Evolutionary conservation across 2,113 vertebrate species (phyloP).

Genomic region (Campylorhamphus procurvoides): DNA sequence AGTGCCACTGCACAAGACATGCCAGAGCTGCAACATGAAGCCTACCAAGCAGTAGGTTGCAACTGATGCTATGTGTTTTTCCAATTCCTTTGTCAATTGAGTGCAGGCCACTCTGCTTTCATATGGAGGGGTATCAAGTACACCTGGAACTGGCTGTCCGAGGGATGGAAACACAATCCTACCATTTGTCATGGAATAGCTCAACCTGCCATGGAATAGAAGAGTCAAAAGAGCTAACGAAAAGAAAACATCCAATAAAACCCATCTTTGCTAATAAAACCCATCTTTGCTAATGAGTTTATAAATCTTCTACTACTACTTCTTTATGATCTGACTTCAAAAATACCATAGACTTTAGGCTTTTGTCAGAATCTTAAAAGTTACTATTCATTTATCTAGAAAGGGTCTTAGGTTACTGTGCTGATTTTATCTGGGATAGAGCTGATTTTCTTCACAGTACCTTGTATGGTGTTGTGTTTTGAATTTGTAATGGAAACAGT

Average conservation of each 20-base stretch:
- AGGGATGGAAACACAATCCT: not conserved
- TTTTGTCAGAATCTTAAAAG: not conserved
- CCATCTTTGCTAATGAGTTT: not conserved
- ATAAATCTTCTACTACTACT: not conserved
- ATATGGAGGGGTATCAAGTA: rapidly evolving
- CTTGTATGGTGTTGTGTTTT: not conserved
- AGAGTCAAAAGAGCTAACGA: not conserved
- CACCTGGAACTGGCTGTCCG: not conserved
- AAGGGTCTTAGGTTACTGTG: not conserved
- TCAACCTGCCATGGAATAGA: not conserved
- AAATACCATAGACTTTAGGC: not conserved
- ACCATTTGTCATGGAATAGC: not conserved
- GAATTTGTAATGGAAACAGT: not conserved
- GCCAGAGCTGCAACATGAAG: not conserved
- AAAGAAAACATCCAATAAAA: not conserved
- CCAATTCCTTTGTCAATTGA: not conserved
- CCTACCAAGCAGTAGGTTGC: not conserved
- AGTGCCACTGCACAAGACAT: not conserved
- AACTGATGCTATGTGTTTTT: not conserved
- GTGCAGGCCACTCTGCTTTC: not conserved
- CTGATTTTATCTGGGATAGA: not conserved
- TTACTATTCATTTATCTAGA: not conserved
- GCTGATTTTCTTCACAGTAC: not conserved
- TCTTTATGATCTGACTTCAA: not conserved
- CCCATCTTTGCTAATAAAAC: not conserved